Base-by-base conservation (phyloP, 2,888 invertebrate genomes). In the Brachypterus glaber region DNA sequence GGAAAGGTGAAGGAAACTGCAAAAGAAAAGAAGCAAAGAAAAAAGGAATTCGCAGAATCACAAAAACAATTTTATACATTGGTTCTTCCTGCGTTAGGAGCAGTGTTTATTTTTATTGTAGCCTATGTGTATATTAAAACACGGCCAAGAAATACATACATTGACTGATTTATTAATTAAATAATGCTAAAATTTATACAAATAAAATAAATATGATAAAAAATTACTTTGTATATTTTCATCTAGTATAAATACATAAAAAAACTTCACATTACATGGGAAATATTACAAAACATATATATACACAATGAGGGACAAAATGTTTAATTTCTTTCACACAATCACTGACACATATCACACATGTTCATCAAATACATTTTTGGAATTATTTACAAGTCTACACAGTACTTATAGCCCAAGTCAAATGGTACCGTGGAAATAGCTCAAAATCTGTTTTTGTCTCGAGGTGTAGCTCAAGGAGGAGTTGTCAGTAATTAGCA, bases 1-100 rank as follows among this genome's bases (percentile, higher is more conserved):
- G 86, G 86, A 33, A 79, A 78, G 59, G 77, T 78, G 30, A 89
- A 88, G 67, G 87, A 89, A 68, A 82, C 82, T 1, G 80, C 81
- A 8, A 81, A 79, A 59, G 88, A 89, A 63, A 86, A 84, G 59
- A 80, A 82, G 53, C 85, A 88, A 56, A 76, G 90, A 21, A 86
- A 83, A 66, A 79, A 83, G 64, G 89, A 89, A 48, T 89, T 87
- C 55, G 70, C 80, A 5, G 80, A 82, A 61, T 81, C 78, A 58
- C 81, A 86, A 53, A 79, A 79, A 57, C 80, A 84, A 47, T 72
- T 84, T n/a, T 78, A 79, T 56, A 85, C 84, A 2, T 68, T 87
- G 41, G 90, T 82, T 41, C 62, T 85, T 50, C 89, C 86, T 4
- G 78, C 80, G 37, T 57, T 82, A 44, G 79, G 73, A 32, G 79